Base-by-base conservation (phyloP, 1,140 invertebrate genomes). In the Physella acuta region DNA sequence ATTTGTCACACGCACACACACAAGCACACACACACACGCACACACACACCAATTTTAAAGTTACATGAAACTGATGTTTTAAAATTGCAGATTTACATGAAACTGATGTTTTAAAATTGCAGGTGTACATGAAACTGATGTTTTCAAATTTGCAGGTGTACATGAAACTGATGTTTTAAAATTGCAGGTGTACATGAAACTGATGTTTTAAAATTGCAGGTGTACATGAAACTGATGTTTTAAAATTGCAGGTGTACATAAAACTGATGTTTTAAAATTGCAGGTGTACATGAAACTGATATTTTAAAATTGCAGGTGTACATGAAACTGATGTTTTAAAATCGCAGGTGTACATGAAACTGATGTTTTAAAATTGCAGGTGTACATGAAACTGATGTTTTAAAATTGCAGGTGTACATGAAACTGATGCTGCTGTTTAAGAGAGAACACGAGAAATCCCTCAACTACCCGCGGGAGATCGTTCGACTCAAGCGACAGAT, bases 401-500 rank as follows among this genome's bases (percentile, higher is more conserved):
- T 55, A 20, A n/a, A n/a, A n/a, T n/a, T n/a, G n/a, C 66, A 71
- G 44, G 68, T 76, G 1, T 68, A 71, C 30, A 49, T 66, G 17
- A 60, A 52, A 33, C 66, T 76, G n/a, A 66, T 74, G 61, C n/a
- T 37, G 0, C 61, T 71, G 52, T 74, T 67, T 58, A 64, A 61
- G 55, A 36, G 68, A 26, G 71, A 71, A 56, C 66, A 70, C 24
- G 52, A 62, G 31, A 66, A 62, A 30, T 62, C 62, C 26, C 63
- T 72, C 44, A n/a, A 51, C 1, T 72, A 71, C 64, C 71, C 73
- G 8, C 52, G 71, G 3, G 75, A 72, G 56, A 72, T 71, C 24
- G 63, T 75, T n/a, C 52, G 56, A 17, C 62, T 73, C 20, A 72
- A 72, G 33, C 39, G 72, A 20, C 74, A 75, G 68, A 74, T 75